Evolutionary conservation across 2,113 vertebrate genomes (phyloP), one percentile per base, ranked within the genome.

Genomic region (Oreamnos americanus): DNA sequence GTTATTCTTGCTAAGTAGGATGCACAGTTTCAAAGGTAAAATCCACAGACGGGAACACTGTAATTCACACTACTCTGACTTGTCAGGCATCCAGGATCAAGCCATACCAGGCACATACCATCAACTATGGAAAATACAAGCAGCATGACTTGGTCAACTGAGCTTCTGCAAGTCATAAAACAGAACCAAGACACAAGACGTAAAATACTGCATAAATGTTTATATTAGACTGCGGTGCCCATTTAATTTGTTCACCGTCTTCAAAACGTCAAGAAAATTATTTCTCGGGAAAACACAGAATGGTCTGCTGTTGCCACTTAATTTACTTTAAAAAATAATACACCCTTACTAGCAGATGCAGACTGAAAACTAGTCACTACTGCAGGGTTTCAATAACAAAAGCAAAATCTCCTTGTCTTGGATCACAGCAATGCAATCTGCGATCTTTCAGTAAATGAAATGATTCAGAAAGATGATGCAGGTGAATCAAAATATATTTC

Each of bases 51-150:
- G n/a, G 7, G 2, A 83, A 91, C 25, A 39, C 12, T 85, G 64
- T 60, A 86, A 62, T 82, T 64, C 87, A 74, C 71, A 96, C 36
- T 0, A 0, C 19, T 28, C 47, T 67, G 39, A 93, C 17, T 83
- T 92, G 17, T 82, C 51, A 97, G 49, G 74, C 30, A 55, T 21
- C 71, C 60, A 83, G 36, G 91, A 98, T 39, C n/a, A 39, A 71
- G 19, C 10, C 67, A 71, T 1, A 23, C 19, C 67, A 62, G 17
- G 53, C 10, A 82, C 57, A 71, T 17, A 58, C 84, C 90, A 71
- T 74, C 94, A 7, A 53, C 57, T 79, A 87, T 71, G 21, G 17
- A 76, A 98, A 97, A 90, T 17, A 16, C 5, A 86, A 97, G 97
- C 74, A 67, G 30, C 30, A 74, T 2, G 19, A 89, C 36, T 85